A percentile compares a stretch with the other conserved stretches of the same genome.
Evolutionary conservation across 2,113 vertebrate species (phyloP).

Genomic region (Daphoenositta chrysoptera): DNA sequence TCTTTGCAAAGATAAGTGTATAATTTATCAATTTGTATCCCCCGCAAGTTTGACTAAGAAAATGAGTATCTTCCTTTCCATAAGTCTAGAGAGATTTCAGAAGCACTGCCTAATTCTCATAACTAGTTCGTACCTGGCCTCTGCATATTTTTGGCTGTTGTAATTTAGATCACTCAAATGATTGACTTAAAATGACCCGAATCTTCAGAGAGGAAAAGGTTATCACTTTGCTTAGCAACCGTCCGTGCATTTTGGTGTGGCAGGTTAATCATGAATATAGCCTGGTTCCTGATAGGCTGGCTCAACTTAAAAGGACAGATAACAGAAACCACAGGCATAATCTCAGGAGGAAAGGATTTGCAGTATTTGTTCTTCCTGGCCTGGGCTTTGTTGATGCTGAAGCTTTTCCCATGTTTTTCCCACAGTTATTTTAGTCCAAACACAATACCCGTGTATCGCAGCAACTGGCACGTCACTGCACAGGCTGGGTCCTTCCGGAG

Average conservation of each 20-base stretch:
- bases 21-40: background rate
- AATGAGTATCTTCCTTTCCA: background rate
- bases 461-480: background rate
- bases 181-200: background rate
- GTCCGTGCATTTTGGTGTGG: background rate
- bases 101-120: background rate
- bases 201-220: background rate
- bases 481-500: background rate
- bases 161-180: background rate
- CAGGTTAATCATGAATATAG: background rate
- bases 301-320: background rate
- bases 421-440: background rate
- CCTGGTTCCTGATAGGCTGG: background rate
- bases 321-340: background rate
- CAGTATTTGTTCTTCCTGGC: slow-evolving; percentile 21
- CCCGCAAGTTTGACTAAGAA: background rate
- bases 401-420: background rate
- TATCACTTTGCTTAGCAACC: background rate
- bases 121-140: background rate
- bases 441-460: background rate
- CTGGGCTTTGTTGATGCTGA: background rate
- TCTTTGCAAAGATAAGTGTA: background rate
- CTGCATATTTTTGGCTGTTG: background rate
- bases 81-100: background rate
- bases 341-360: slow-evolving; percentile 16